A percentile compares a stretch with the other conserved stretches of the same genome.
Evolutionary conservation across 2,113 vertebrate species (phyloP).

Genomic region (Eurypyga helias): DNA sequence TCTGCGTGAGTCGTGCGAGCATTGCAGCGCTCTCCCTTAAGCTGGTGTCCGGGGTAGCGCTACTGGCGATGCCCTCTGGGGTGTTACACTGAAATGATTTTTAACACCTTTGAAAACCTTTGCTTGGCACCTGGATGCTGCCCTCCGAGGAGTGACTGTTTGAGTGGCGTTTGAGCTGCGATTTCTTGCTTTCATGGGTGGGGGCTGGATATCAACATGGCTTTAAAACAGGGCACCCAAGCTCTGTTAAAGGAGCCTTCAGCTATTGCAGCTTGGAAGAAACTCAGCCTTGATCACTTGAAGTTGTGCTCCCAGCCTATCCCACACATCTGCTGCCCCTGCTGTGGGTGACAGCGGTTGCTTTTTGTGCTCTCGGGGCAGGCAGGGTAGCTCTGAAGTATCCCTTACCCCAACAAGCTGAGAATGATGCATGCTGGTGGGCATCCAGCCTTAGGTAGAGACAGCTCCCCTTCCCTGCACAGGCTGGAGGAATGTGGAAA

Average conservation of each 20-base stretch:
- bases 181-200: not conserved
- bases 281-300: not conserved
- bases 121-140: not conserved
- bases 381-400: not conserved
- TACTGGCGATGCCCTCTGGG: not conserved
- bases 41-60: not conserved
- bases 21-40: not conserved
- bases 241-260: not conserved
- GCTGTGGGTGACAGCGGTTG: rapidly evolving
- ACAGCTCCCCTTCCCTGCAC: not conserved
- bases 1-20: not conserved
- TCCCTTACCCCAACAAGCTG: not conserved
- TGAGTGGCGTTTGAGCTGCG: not conserved
- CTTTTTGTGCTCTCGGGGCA: not conserved
- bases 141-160: not conserved
- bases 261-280: not conserved
- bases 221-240: not conserved
- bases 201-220: not conserved
- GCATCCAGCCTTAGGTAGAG: not conserved
- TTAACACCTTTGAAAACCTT: not conserved
- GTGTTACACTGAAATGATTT: not conserved
- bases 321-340: not conserved
- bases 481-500: not conserved
- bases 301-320: not conserved
- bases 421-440: not conserved